Percentiles rank a stretch among this genome's conserved stretches.
phyloP scores from a whole-genome alignment of 2,797 vertebrate species.

The Saxicola maurus region DNA sequence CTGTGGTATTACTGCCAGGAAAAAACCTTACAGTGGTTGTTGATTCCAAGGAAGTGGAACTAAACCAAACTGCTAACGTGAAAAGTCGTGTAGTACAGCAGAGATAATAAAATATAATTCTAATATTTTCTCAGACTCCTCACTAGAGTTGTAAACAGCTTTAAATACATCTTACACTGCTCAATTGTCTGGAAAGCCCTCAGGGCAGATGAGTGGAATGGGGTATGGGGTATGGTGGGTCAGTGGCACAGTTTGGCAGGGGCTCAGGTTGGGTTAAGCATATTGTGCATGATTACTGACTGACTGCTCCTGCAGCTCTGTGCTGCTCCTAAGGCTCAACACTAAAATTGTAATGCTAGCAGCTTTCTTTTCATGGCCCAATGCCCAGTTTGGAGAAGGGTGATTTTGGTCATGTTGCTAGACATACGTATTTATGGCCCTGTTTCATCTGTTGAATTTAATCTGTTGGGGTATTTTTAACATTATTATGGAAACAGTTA shows the following conservation, averaged over 20 bases:
- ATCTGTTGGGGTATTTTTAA: constrained; percentile 49
- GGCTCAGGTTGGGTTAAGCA: neutral
- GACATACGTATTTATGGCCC: constrained; percentile 44
- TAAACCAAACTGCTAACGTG: neutral
- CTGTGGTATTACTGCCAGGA: neutral
- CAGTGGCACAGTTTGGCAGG: neutral
- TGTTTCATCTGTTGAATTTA: constrained; percentile 35
- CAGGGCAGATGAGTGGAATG: neutral
- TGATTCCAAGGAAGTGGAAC: neutral
- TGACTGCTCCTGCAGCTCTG: neutral
- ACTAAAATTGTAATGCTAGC: neutral
- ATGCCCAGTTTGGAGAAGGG: constrained; percentile 44
- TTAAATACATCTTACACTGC: neutral
- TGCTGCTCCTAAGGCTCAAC: neutral
- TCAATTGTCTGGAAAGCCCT: neutral
- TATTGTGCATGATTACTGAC: neutral
- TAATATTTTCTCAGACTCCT: neutral
- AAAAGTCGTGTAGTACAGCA: neutral
- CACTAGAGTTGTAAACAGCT: neutral
- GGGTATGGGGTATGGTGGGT: neutral
- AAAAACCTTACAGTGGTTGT: neutral
- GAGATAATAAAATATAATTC: neutral
- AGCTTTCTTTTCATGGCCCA: constrained; percentile 28
- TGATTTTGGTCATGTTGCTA: constrained; percentile 51
- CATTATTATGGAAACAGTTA: constrained; percentile 58